Base-by-base conservation (phyloP, 2,797 vertebrate species). In the Pelodytes ibericus region DNA sequence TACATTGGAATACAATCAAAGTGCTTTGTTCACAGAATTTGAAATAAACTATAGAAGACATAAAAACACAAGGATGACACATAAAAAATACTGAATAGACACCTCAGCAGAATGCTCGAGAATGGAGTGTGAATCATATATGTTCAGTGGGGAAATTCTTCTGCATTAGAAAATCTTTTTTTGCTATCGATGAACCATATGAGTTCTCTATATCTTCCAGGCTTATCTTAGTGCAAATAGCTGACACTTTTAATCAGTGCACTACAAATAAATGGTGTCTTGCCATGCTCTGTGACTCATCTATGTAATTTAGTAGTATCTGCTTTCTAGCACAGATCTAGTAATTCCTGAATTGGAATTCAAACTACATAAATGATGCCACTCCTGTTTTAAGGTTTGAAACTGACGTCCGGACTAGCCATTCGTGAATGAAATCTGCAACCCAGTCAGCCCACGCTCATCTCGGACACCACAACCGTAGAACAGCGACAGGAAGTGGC, bases 101-200 rank as follows among this genome's bases (percentile, higher is more conserved):
- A 73, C 77, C 71, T 88, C 83, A 83, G 83, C 86, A 89, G 78
- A 85, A 84, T 82, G 53, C 79, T 79, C 83, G 68, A 84, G 83
- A 83, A 74, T 85, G 85, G 83, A 83, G 87, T 76, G 81, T 82
- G 80, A 86, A 79, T 84, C 75, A 79, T 15, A 81, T 29, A 66
- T 73, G 63, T 44, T 58, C 27, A 18, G 64, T 63, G 20, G 25
- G 72, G 64, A 73, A 68, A 62, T 69, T 49, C n/a, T 31, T 60
- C 62, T 68, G 58, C 27, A 30, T 79, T 74, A 30, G 47, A 56
- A 30, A 30, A 24, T 25, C 27, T 69, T 79, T 58, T n/a, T n/a
- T 64, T 61, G 76, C 76, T 62, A 56, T 24, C 62, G 16, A 62
- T 41, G 44, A 78, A 63, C 33, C 77, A 79, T 71, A 79, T 79